These are phyloP conservation scores for Philhelius pedissequus DNA, from an alignment of 2,888 invertebrate genomes.

Conservation along the genomic window DNA sequence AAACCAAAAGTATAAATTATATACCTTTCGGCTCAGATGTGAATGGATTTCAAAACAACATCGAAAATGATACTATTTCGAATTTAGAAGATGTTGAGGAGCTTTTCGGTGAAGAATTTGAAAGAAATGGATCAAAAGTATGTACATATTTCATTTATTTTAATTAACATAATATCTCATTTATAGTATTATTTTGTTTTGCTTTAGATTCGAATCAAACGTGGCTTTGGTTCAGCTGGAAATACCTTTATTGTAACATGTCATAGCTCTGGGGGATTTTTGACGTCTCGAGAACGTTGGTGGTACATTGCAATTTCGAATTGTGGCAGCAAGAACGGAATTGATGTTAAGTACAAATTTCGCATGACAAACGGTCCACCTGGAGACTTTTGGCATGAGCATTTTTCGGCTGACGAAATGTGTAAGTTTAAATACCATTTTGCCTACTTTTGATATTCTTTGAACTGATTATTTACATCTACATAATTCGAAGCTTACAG, in stretches of 20 bases:
- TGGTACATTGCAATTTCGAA: slow-evolving; percentile 95
- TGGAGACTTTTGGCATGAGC: slow-evolving; percentile 90
- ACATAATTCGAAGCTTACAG: too few species aligned
- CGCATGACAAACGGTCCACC: slow-evolving; percentile 92
- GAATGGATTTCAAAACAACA: slow-evolving; percentile 65
- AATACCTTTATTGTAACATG: slow-evolving; percentile 81
- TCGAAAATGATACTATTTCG: slow-evolving; percentile 75
- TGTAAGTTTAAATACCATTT: slow-evolving; percentile 83
- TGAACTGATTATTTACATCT: not conserved
- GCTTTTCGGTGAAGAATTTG: slow-evolving; percentile 75
- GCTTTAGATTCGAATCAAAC: slow-evolving; percentile 60
- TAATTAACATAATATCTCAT: not conserved
- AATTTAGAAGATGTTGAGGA: slow-evolving; percentile 80
- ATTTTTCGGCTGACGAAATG: slow-evolving; percentile 97
- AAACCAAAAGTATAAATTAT: slow-evolving; percentile 27
- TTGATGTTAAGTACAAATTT: slow-evolving; percentile 89
- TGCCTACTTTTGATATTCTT: not conserved
- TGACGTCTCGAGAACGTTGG: slow-evolving; percentile 92
- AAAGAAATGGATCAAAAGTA: slow-evolving; percentile 52
- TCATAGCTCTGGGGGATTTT: slow-evolving; percentile 85
- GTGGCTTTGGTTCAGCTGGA: slow-evolving; percentile 68
- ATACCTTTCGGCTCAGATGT: slow-evolving; percentile 63
- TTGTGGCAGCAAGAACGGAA: slow-evolving; percentile 87
- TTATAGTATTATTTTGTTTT: not conserved
- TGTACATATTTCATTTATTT: not conserved